A percentile compares a stretch with the other conserved stretches of the same genome.
Conservation (phyloP, 2,113 vertebrate genomes). For the Monopterus albus region DNA sequence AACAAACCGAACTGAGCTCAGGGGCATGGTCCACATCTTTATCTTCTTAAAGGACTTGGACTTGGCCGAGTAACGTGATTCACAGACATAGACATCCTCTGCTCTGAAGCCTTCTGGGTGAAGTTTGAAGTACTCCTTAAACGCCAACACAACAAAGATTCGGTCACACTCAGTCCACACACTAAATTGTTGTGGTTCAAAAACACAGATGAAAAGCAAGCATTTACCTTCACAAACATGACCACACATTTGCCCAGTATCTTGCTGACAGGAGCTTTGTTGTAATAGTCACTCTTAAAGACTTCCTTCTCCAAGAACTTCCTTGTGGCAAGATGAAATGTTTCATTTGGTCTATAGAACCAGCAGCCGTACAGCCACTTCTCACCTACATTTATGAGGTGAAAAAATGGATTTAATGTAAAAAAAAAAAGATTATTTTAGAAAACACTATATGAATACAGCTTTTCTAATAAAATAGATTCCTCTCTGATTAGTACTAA, state of each 20-base stretch:
- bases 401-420: no score
- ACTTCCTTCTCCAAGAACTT: slow-evolving; percentile 99
- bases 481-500: no score
- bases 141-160: not conserved
- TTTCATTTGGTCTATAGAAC: slow-evolving; percentile 99
- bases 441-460: no score
- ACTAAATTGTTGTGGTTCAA: not conserved
- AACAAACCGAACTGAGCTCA: slow-evolving; percentile 93
- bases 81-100: slow-evolving; percentile 96
- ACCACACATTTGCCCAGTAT: slow-evolving; percentile 99
- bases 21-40: slow-evolving; percentile 97
- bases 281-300: slow-evolving; percentile 99
- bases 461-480: not conserved
- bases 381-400: slow-evolving; percentile 88
- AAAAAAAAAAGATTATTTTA: no score
- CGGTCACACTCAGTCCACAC: not conserved
- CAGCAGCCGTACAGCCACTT: slow-evolving; percentile 99
- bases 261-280: slow-evolving; percentile 97
- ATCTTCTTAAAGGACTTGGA: slow-evolving; percentile 99
- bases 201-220: not conserved
- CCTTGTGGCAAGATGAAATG: slow-evolving; percentile 96
- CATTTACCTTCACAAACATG: slow-evolving; percentile 98
- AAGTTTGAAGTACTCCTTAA: slow-evolving; percentile 97
- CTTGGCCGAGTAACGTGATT: slow-evolving; percentile 98
- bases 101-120: slow-evolving; percentile 93